Conservation (phyloP, 2,888 invertebrate species). For the Melinopterus prodromus region DNA sequence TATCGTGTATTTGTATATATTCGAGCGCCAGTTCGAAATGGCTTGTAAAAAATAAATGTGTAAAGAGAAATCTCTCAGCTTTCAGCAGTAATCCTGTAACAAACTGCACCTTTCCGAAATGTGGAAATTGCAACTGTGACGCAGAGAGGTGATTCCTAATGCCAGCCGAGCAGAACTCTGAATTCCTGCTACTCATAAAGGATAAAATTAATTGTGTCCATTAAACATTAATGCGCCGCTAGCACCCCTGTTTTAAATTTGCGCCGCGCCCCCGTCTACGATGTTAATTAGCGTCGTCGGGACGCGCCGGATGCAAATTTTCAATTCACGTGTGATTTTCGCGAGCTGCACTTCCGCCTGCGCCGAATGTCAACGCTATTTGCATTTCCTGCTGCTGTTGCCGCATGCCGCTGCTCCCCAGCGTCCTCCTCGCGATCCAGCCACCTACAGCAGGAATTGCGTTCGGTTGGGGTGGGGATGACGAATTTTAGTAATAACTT, state of each 20-base stretch:
- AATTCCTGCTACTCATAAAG: background rate
- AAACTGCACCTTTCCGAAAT: background rate
- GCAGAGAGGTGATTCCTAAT: background rate
- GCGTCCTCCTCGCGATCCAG: background rate
- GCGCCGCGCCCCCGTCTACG: slow-evolving; percentile 13
- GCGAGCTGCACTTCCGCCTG: slow-evolving; percentile 17
- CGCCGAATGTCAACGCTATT: slow-evolving; percentile 15
- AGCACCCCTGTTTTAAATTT: slow-evolving; percentile 12
- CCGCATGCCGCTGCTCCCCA: background rate
- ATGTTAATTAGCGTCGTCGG: slow-evolving; percentile 18
- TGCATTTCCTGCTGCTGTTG: slow-evolving; percentile 15
- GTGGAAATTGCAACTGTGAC: background rate
- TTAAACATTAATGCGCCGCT: slow-evolving; percentile 21
- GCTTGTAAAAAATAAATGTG: no score
- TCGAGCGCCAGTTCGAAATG: no score
- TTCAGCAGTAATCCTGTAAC: background rate
- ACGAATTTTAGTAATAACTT: background rate
- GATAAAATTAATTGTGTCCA: slow-evolving; percentile 21
- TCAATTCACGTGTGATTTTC: slow-evolving; percentile 25
- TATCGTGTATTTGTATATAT: no score
- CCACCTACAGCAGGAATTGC: background rate
- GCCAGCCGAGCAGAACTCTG: background rate
- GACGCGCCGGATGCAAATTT: slow-evolving; percentile 24
- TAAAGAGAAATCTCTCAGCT: background rate
- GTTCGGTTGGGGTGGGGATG: background rate